Evolutionary conservation across 2,797 vertebrate species (phyloP).

Genomic region (Kryptolebias ocellatus): DNA sequence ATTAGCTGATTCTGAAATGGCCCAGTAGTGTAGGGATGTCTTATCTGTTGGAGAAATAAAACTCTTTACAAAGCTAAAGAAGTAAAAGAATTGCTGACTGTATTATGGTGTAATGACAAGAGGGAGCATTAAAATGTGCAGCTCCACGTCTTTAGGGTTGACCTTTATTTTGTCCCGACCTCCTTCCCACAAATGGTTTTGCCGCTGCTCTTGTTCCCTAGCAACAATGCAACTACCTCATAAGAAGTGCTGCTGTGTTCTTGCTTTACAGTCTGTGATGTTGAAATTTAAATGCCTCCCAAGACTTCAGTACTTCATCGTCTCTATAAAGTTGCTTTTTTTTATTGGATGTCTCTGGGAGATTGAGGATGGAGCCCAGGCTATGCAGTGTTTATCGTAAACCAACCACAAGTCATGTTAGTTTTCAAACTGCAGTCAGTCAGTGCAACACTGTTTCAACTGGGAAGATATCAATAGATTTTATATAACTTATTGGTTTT

Average conservation of each 20-base stretch:
- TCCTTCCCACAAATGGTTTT: conserved; percentile 30
- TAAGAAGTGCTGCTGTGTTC: conserved; percentile 12
- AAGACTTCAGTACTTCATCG: neutral
- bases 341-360: neutral
- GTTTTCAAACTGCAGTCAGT: conserved; percentile 7
- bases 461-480: too few species aligned
- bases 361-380: neutral
- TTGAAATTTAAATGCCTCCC: conserved; percentile 12
- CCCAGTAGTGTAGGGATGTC: too few species aligned
- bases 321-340: neutral
- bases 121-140: conserved; percentile 10
- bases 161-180: conserved; percentile 19
- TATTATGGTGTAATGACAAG: neutral
- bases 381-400: neutral
- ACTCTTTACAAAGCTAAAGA: too few species aligned
- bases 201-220: conserved; percentile 49
- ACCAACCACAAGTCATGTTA: neutral
- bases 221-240: conserved; percentile 50
- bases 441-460: too few species aligned
- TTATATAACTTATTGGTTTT: neutral
- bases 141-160: neutral
- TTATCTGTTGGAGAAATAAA: too few species aligned
- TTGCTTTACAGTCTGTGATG: conserved; percentile 5
- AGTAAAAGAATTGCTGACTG: neutral
- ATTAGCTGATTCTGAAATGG: too few species aligned